Evolutionary conservation across 1,140 invertebrate species (phyloP).

Genomic region (Tetragnatha versicolor): DNA sequence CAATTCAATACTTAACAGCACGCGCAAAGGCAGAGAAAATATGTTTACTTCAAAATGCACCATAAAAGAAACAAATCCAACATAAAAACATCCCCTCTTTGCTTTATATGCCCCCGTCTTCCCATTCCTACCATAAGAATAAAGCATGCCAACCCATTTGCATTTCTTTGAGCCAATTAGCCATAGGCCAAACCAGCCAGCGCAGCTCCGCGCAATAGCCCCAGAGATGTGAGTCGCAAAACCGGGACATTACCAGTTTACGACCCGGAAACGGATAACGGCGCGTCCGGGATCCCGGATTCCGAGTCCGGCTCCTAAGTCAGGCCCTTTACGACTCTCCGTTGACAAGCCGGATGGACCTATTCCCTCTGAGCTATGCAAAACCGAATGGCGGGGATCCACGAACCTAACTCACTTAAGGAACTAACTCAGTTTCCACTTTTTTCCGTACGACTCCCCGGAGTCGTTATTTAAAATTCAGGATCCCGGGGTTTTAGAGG

Average conservation of each 20-base stretch:
- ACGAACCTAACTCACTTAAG: constrained; percentile 18
- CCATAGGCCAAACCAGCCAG: no score
- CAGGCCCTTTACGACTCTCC: constrained; percentile 16
- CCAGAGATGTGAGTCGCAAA: neutral
- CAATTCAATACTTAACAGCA: no score
- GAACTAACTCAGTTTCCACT: neutral
- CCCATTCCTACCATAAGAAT: no score
- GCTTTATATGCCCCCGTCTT: no score
- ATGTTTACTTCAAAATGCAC: no score
- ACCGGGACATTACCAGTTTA: constrained; percentile 21
- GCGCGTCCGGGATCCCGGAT: constrained; percentile 1
- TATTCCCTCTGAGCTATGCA: neutral
- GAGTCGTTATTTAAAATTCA: constrained; percentile 33
- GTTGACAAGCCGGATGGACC: constrained; percentile 19
- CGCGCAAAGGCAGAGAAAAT: no score
- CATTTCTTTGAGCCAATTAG: no score
- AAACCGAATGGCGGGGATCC: neutral
- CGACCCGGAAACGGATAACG: constrained; percentile 32
- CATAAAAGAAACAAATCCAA: no score
- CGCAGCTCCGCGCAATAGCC: neutral
- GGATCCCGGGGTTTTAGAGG: neutral
- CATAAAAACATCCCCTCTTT: no score
- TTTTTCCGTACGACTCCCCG: neutral
- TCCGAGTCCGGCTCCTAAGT: constrained; percentile 8
- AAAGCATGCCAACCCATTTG: no score